Conservation (phyloP, 2,888 invertebrate species). For the Bursaphelenchus okinawaensis region DNA sequence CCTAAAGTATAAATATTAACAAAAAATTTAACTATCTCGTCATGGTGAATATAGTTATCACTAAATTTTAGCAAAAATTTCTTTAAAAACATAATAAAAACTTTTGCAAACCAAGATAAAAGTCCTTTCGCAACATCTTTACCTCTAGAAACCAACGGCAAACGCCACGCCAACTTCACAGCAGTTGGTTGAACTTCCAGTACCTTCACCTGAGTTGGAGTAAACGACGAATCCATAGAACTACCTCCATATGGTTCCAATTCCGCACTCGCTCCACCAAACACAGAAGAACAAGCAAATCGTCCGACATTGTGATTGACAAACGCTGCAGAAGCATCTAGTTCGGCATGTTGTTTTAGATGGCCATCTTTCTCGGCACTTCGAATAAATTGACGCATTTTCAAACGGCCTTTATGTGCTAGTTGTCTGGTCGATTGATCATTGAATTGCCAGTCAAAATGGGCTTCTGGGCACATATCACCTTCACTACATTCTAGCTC, state of each 20-base stretch:
- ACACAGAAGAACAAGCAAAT: slow-evolving; percentile 45
- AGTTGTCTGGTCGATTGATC: slow-evolving; percentile 34
- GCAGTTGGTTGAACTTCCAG: slow-evolving; percentile 17
- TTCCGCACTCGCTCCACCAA: slow-evolving; percentile 33
- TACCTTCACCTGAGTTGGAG: slow-evolving; percentile 22
- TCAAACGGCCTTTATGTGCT: neutral
- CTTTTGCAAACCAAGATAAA: neutral
- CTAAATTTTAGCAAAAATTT: neutral
- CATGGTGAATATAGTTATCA: too few relatives aligned
- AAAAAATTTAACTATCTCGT: too few relatives aligned
- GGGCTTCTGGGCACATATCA: slow-evolving; percentile 43
- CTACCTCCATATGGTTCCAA: slow-evolving; percentile 17
- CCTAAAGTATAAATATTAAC: slow-evolving; percentile 3
- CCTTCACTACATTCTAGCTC: slow-evolving; percentile 31
- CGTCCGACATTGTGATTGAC: slow-evolving; percentile 31
- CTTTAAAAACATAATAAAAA: slow-evolving; percentile 5
- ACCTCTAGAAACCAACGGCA: slow-evolving; percentile 17
- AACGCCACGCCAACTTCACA: slow-evolving; percentile 23
- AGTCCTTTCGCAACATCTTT: slow-evolving; percentile 12
- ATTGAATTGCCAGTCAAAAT: slow-evolving; percentile 48
- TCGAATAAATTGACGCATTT: slow-evolving; percentile 5
- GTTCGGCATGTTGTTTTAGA: slow-evolving; percentile 9
- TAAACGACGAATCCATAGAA: slow-evolving; percentile 6
- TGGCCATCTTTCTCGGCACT: neutral
- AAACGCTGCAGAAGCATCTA: slow-evolving; percentile 20